Conservation (phyloP, 2,797 vertebrate genomes). For the Oreochromis grahami region DNA sequence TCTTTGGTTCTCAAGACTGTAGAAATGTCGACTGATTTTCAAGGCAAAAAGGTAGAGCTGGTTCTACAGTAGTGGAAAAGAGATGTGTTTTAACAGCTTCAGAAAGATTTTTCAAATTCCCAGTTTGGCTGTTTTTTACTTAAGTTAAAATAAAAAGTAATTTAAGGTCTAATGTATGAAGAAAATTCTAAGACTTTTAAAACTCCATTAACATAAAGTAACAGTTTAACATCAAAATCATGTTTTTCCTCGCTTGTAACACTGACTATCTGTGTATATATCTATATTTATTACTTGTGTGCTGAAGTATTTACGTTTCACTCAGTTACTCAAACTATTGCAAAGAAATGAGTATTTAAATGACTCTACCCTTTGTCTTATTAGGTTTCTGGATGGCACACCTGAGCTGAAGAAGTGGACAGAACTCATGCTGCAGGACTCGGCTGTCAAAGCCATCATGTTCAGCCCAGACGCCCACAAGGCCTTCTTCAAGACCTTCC, state of each 20-base stretch:
- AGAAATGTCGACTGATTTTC: neutral
- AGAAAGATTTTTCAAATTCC: neutral
- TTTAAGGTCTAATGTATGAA: neutral
- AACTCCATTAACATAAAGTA: neutral
- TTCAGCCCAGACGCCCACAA: slow-evolving; percentile 62
- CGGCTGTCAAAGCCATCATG: slow-evolving; percentile 77
- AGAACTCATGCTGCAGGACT: slow-evolving; percentile 81
- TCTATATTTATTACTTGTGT: neutral
- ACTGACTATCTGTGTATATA: neutral
- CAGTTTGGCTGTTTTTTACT: neutral
- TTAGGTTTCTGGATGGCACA: slow-evolving; percentile 73
- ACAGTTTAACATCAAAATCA: neutral
- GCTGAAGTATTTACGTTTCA: neutral
- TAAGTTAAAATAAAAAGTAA: neutral
- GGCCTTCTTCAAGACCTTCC: slow-evolving; percentile 75
- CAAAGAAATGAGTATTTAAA: neutral
- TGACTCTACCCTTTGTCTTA: slow-evolving; percentile 4
- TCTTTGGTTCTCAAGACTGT: neutral
- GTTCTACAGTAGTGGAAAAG: neutral
- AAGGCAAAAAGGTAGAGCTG: neutral
- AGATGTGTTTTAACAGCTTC: neutral
- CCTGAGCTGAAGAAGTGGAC: slow-evolving; percentile 81
- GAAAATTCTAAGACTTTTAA: neutral
- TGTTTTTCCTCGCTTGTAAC: neutral
- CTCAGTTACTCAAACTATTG: neutral